phyloP scores from a whole-genome alignment of 2,888 invertebrate species.

The Osedax frankpressi region DNA sequence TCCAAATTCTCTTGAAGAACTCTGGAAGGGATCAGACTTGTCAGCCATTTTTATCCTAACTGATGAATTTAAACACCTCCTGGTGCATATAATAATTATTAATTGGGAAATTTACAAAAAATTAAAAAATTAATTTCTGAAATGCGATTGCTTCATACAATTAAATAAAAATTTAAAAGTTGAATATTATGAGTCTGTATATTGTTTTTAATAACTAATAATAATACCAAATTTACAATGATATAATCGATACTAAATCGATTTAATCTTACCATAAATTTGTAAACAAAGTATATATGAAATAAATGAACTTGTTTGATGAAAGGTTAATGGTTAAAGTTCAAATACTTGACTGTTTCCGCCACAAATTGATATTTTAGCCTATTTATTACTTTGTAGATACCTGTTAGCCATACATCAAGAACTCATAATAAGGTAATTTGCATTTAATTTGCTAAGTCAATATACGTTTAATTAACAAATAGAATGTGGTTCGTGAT shows the following conservation, averaged over 20 bases:
- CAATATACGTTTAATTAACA: too few relatives aligned
- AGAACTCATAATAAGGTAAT: too few relatives aligned
- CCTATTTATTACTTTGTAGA: too few relatives aligned
- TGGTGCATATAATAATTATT: slow-evolving; percentile 12
- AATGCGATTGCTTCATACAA: neutral
- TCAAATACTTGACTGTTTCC: neutral
- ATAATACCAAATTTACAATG: neutral
- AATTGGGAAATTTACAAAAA: neutral
- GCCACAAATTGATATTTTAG: neutral
- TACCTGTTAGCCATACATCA: too few relatives aligned
- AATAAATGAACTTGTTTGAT: neutral
- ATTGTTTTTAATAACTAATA: neutral
- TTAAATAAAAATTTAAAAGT: neutral
- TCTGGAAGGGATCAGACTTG: slow-evolving; percentile 21
- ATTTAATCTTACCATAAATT: neutral
- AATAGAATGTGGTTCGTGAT: too few relatives aligned
- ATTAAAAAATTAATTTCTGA: neutral
- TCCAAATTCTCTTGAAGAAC: slow-evolving; percentile 1
- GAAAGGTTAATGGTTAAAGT: neutral
- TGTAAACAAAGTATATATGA: neutral
- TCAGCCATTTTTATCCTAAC: slow-evolving; percentile 24
- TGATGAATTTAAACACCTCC: slow-evolving; percentile 20
- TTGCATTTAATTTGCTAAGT: too few relatives aligned
- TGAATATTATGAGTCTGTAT: neutral
- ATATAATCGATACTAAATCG: neutral